Evolutionary conservation across 2,888 invertebrate genomes (phyloP).

Genomic region (Melieria omissa): DNA sequence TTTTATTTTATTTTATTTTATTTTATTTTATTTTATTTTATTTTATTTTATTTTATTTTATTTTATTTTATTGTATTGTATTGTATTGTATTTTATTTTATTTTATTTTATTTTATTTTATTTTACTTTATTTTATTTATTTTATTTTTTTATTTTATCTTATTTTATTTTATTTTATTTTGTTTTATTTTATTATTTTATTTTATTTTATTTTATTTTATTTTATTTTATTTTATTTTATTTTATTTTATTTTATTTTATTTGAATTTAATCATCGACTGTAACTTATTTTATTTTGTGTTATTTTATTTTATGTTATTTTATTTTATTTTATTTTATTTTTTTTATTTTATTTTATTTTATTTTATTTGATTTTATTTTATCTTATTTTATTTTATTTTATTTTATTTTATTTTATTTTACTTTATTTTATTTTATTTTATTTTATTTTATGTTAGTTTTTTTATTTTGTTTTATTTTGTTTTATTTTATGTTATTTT

Average conservation of each 20-base stretch:
- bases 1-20: neutral
- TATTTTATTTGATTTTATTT: neutral
- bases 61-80: neutral
- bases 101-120: neutral
- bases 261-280: slow-evolving; percentile 7
- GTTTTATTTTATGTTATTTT: neutral
- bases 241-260: slow-evolving; percentile 9
- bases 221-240: slow-evolving; percentile 9
- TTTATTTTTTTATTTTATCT: neutral
- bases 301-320: neutral
- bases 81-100: too few relatives aligned
- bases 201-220: neutral
- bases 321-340: neutral
- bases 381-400: neutral
- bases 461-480: neutral
- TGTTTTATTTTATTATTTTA: neutral
- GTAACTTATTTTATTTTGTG: neutral
- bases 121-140: too few relatives aligned
- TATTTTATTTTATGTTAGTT: neutral
- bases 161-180: neutral
- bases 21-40: neutral
- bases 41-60: neutral
- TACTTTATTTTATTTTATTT: neutral
- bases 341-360: slow-evolving; percentile 3
- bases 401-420: neutral